Conservation (phyloP, 2,113 vertebrate genomes). For the Hucho hucho region DNA sequence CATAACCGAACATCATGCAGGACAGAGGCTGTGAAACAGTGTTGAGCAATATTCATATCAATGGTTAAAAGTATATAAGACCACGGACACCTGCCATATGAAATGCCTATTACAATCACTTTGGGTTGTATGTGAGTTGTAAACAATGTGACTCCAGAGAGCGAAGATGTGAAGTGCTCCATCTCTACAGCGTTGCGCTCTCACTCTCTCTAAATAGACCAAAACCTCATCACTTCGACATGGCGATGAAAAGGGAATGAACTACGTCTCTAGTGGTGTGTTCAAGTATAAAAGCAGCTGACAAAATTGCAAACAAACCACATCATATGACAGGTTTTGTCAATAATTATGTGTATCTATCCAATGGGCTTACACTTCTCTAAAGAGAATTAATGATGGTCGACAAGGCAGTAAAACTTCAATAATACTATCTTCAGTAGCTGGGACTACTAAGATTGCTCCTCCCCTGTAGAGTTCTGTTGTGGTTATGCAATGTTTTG, state of each 20-base stretch:
- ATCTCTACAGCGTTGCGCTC: conserved; percentile 27
- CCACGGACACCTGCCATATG: no score
- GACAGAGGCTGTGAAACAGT: no score
- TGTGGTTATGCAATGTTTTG: conserved; percentile 21
- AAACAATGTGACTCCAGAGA: not conserved
- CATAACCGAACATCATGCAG: no score
- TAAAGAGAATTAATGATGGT: no score
- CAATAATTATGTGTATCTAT: no score
- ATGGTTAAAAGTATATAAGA: no score
- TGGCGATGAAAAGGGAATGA: conserved; percentile 43
- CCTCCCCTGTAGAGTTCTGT: not conserved
- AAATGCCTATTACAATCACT: no score
- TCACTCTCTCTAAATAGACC: conserved; percentile 54
- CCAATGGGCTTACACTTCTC: no score
- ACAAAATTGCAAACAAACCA: conserved; percentile 23
- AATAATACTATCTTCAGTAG: not conserved
- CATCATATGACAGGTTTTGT: conserved; percentile 5
- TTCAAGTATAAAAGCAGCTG: not conserved
- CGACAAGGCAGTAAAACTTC: no score
- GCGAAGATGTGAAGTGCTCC: conserved; percentile 16
- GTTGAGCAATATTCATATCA: no score
- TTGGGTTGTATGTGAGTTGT: not conserved
- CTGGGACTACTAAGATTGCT: not conserved
- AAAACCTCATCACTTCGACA: conserved; percentile 36
- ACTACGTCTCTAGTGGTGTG: conserved; percentile 30